Base-by-base conservation (phyloP, 2,113 vertebrate species). In the Chrysemys picta region DNA sequence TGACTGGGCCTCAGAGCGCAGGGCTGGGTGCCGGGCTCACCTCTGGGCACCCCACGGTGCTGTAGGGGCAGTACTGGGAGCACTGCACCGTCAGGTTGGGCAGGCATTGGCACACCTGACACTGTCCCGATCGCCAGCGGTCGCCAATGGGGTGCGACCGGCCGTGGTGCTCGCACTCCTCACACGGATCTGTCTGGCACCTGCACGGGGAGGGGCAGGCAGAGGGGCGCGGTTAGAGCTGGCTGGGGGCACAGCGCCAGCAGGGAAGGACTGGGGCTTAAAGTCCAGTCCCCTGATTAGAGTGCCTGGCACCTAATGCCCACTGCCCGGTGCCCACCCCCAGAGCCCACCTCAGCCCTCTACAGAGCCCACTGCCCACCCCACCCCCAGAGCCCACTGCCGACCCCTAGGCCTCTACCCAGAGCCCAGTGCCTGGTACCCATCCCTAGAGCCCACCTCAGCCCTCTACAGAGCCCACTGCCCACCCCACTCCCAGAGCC, bases 81-180 rank as follows among this genome's bases (percentile, higher is more conserved):
- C 99, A 99, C 38, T 91, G 98, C 47, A 98, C 97, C 0, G 85
- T 98, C 6, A 98, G 97, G 35, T 98, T 97, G 5, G 98, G 94
- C 87, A 98, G 96, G 95, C 99, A 99, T 89, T 98, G 98, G 93
- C 99, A 99, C 57, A 99, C 96, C 10, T 85, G 97, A 91, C 99
- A 99, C 10, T 95, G 96, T 2, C 97, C 98, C 3, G 93, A 95
- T 8, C 92, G 97, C 99, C 99, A 99, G 89, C 98, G 98, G 65
- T 99, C 98, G 5, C 99, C 99, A 0, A 98, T 96, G 0, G 78
- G 79, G 8, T 98, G 97, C 35, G 95, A 53, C 13, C 50, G 97
- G 92, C 98, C 98, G 3, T 97, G 97, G 91, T 98, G 96, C 72
- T 98, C 97, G 78, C 99, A 99, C 47, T 98, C 98, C 49, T 96